These are phyloP conservation scores for Epinotia demarniana DNA, from an alignment of 2,888 invertebrate species.

Conservation along the genomic window DNA sequence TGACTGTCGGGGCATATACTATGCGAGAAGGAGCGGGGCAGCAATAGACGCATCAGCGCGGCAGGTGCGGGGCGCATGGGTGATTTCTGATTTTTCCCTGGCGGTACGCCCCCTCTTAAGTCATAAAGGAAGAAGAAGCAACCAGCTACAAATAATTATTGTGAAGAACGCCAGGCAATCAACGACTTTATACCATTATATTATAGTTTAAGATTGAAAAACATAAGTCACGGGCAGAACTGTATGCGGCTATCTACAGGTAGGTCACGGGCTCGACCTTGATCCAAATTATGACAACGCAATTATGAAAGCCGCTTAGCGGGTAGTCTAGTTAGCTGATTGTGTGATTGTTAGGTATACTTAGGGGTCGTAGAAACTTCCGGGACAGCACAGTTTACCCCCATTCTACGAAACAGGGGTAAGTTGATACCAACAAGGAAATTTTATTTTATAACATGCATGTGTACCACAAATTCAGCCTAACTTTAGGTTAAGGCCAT, in stretches of 20 bases:
- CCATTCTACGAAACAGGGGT: neutral
- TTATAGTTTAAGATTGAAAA: neutral
- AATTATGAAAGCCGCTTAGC: constrained; percentile 35
- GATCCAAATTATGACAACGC: constrained; percentile 37
- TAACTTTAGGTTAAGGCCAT: neutral
- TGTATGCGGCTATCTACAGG: constrained; percentile 14
- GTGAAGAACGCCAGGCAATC: neutral
- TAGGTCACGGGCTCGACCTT: constrained; percentile 30
- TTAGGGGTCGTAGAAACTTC: constrained; percentile 15
- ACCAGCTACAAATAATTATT: neutral
- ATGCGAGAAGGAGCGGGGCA: no score
- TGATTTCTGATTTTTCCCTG: no score
- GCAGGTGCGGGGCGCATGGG: no score
- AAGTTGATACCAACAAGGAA: neutral
- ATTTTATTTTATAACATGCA: neutral
- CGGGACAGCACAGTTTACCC: neutral
- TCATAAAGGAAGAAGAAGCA: neutral
- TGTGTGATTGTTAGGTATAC: constrained; percentile 26
- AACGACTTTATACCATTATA: neutral
- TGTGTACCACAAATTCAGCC: neutral
- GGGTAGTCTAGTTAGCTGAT: constrained; percentile 24
- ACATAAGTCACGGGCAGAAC: neutral
- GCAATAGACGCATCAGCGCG: no score
- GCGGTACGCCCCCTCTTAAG: no score
- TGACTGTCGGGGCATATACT: no score